Evolutionary conservation across 2,888 invertebrate genomes (phyloP).

Genomic region (Chrysotoxum bicinctum): DNA sequence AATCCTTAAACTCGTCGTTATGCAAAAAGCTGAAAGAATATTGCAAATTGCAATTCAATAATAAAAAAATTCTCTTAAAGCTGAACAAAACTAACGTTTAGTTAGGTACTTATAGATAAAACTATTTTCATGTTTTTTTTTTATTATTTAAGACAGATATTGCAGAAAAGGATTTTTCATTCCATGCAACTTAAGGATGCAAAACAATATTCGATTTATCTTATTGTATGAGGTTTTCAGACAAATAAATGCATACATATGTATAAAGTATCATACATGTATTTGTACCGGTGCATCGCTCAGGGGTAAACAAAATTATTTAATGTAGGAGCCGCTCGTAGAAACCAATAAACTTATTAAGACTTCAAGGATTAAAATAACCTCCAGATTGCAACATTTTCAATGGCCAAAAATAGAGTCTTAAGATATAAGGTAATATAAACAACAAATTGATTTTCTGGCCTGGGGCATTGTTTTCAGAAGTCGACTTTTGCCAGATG

Average conservation of each 20-base stretch:
- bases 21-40: neutral
- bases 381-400: neutral
- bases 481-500: too few species aligned
- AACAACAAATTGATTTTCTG: too few species aligned
- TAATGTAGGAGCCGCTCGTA: neutral
- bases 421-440: too few species aligned
- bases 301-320: neutral
- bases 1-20: neutral
- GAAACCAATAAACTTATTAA: neutral
- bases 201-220: neutral
- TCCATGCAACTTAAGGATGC: neutral
- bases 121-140: neutral
- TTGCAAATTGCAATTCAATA: neutral
- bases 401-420: too few species aligned
- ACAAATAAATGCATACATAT: neutral
- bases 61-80: neutral
- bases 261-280: neutral
- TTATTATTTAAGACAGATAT: neutral
- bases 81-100: neutral
- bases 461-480: too few species aligned
- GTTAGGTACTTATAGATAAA: too few species aligned
- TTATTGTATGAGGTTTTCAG: neutral
- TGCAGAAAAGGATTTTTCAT: neutral
- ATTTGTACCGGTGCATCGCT: neutral
- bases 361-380: neutral